These are phyloP conservation scores for Malthinus flaveolus DNA, from an alignment of 2,888 invertebrate genomes.

Conservation along the genomic window DNA sequence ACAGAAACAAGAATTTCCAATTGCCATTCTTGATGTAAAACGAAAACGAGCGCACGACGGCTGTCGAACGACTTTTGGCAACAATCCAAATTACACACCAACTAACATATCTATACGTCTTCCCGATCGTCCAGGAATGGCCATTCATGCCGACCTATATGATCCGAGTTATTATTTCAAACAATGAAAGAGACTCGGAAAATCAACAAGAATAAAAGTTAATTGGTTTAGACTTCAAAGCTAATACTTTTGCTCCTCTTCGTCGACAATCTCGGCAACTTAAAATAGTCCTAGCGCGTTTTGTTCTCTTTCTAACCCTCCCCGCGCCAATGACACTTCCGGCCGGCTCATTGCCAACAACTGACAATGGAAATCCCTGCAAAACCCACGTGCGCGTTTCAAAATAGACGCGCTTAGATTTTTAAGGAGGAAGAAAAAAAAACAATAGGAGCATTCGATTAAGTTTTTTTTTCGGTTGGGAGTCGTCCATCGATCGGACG, in stretches of 20 bases:
- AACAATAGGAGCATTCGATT: constrained; percentile 44
- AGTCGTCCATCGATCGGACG: constrained; percentile 40
- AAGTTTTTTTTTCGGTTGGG: constrained; percentile 32
- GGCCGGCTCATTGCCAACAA: constrained; percentile 52
- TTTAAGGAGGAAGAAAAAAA: constrained; percentile 22
- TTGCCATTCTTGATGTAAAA: constrained; percentile 26
- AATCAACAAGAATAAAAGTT: constrained; percentile 46
- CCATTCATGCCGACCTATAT: constrained; percentile 36
- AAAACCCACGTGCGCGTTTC: constrained; percentile 39
- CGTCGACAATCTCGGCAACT: constrained; percentile 48
- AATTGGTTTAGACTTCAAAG: constrained; percentile 52
- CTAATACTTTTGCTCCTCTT: constrained; percentile 20
- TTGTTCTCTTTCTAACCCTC: constrained; percentile 7
- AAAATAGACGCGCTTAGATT: constrained; percentile 41
- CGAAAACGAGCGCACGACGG: constrained; percentile 26
- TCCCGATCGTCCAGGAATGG: constrained; percentile 34
- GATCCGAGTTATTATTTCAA: constrained; percentile 34
- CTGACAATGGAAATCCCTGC: constrained; percentile 54
- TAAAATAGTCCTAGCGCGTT: constrained; percentile 43
- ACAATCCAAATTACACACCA: constrained; percentile 25
- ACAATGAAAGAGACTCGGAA: constrained; percentile 39
- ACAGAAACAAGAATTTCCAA: constrained; percentile 22
- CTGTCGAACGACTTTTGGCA: constrained; percentile 29
- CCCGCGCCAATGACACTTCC: constrained; percentile 41
- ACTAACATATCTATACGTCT: constrained; percentile 29